phyloP scores from a whole-genome alignment of 2,113 vertebrate genomes.

The Clinocottus analis region DNA sequence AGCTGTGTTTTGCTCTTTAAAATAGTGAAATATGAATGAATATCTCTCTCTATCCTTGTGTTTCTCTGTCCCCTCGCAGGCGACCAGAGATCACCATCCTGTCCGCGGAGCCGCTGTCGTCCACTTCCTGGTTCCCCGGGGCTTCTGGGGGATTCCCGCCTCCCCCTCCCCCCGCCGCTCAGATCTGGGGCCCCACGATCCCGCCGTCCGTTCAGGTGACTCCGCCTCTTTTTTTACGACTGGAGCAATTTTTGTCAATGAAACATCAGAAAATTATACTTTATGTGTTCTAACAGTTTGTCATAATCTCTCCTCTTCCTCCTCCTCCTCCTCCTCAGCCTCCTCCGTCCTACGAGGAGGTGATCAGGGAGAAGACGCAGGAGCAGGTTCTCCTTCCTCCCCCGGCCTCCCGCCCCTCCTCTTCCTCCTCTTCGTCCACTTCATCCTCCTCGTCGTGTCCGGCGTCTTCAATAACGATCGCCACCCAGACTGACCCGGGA shows the following conservation, averaged over 20 bases:
- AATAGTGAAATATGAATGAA: too few species aligned
- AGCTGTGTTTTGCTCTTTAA: too few species aligned
- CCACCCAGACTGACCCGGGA: conserved; percentile 93
- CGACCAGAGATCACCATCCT: conserved; percentile 97
- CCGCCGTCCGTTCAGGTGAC: conserved; percentile 87
- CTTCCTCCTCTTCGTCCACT: neutral
- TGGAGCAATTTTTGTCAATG: too few species aligned
- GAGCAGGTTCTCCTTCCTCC: conserved; percentile 86
- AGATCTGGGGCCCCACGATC: conserved; percentile 89
- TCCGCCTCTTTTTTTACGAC: too few species aligned
- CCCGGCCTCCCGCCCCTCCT: conserved; percentile 7
- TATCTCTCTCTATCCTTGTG: too few species aligned
- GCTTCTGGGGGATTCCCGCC: conserved; percentile 81
- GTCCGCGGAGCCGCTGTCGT: conserved; percentile 91
- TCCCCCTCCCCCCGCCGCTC: conserved; percentile 85
- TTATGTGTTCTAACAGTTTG: too few species aligned
- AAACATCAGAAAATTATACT: too few species aligned
- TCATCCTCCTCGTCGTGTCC: conserved; percentile 49
- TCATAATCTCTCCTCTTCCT: neutral
- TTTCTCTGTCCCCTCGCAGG: conserved; percentile 79
- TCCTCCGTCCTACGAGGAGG: conserved; percentile 97
- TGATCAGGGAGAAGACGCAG: conserved; percentile 96
- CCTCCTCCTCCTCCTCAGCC: conserved; percentile 77
- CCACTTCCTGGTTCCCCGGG: conserved; percentile 91
- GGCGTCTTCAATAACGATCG: conserved; percentile 84